Conservation (phyloP, 2,113 vertebrate genomes). For the Geococcyx californianus region DNA sequence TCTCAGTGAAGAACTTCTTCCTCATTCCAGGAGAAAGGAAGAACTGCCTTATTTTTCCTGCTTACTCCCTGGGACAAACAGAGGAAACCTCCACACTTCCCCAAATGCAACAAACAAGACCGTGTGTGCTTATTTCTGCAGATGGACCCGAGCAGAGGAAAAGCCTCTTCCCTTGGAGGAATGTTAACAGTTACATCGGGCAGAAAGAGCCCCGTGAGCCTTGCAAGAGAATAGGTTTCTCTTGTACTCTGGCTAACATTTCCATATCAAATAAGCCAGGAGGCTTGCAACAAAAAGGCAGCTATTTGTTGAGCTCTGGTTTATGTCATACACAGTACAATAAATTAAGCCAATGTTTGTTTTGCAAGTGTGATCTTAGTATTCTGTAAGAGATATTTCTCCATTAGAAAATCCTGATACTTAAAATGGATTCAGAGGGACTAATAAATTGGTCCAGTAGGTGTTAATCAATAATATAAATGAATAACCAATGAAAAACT, state of each 20-base stretch:
- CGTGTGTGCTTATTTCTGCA: neutral
- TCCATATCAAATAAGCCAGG: neutral
- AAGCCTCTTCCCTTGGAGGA: neutral
- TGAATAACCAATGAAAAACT: conserved; percentile 74
- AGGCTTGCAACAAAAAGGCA: neutral
- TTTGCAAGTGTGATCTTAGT: conserved; percentile 45
- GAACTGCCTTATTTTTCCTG: neutral
- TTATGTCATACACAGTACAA: neutral
- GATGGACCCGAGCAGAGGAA: neutral
- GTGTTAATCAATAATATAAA: conserved; percentile 75
- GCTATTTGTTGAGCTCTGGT: neutral
- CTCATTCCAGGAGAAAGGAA: neutral
- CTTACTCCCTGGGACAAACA: neutral
- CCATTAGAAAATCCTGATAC: conserved; percentile 43
- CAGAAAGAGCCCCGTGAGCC: neutral
- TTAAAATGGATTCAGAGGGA: conserved; percentile 70
- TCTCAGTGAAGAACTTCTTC: too few relatives aligned
- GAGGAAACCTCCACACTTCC: neutral
- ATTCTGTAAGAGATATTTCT: conserved; percentile 37
- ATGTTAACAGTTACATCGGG: neutral
- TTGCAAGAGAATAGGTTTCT: neutral
- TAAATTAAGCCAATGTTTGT: conserved; percentile 10
- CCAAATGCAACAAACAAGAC: neutral
- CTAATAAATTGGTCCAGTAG: conserved; percentile 70
- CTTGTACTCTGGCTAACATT: neutral